Evolutionary conservation across 2,888 invertebrate species (phyloP), one percentile per base, ranked within the genome.

Genomic region (Cryptocephalus moraei): DNA sequence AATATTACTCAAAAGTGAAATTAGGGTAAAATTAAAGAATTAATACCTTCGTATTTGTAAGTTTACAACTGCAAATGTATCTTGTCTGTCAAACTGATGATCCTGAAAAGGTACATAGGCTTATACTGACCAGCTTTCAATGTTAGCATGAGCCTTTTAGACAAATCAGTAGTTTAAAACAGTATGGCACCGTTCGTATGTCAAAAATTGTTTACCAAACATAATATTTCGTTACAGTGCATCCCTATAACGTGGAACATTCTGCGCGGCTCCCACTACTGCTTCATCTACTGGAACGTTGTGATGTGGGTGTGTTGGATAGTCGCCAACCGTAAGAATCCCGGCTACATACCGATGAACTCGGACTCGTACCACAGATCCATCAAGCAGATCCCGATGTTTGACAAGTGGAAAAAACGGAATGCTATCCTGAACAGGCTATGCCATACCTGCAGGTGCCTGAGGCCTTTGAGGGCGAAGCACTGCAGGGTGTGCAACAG

Each of bases 261-360:
- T 8, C 71, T 92, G 38, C 78, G 90, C 1, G 82, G 86, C 1
- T 89, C 88, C 1, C 92, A 93, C 67, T 89, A 92, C 61, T 84
- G 89, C 62, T 94, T 93, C 68, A 82, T 93, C 53, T 86, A 90
- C 62, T 86, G 90, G 85, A 93, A 93, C 68, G 76, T 82, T 6
- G 80, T 91, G 9, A 93, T 94, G 92, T 93, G 93, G 93, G 73
- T 92, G 9, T 89, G 90, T 61, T 90, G 93, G 85, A 79, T 90
- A 47, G 83, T 91, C 42, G 91, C 92, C 4, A 92, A 91, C 63
- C 79, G 91, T 12, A 81, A 86, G 45, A 90, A 93, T 70, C 93
- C 93, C 0, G 92, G 92, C 11, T 93, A 89, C 63, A 83, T 93
- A 49, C 86, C 90, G 0, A 81, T 86, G 62, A 91, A 92, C 66